A percentile compares a stretch with the other conserved stretches of the same genome.
These are phyloP conservation scores for Chamaedrilus cognettii DNA, from an alignment of 2,888 invertebrate species.

Conservation along the genomic window DNA sequence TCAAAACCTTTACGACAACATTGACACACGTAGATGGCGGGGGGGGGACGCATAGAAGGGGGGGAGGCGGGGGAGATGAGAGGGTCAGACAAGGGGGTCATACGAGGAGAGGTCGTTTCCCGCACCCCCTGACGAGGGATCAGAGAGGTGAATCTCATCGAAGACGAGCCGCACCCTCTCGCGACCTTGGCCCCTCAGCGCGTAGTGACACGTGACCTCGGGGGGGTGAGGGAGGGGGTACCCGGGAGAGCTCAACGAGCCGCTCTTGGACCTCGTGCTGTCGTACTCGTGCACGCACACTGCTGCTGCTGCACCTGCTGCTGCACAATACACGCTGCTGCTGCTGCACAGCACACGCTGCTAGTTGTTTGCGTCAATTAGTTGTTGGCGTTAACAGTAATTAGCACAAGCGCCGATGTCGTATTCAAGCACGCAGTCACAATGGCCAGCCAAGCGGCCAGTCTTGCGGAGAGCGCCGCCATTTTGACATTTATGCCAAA, in stretches of 20 bases:
- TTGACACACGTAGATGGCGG: too few relatives aligned
- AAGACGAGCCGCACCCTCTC: constrained; percentile 81
- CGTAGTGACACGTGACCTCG: constrained; percentile 77
- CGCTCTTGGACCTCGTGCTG: constrained; percentile 55
- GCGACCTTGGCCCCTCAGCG: constrained; percentile 74
- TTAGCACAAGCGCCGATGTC: too few relatives aligned
- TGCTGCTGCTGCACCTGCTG: constrained; percentile 46
- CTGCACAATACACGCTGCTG: too few relatives aligned
- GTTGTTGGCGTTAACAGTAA: too few relatives aligned
- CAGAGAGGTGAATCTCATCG: constrained; percentile 48
- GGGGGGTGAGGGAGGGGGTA: constrained; percentile 76
- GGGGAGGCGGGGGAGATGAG: not conserved
- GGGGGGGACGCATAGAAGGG: too few relatives aligned
- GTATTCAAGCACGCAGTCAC: too few relatives aligned
- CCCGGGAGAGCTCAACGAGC: constrained; percentile 81
- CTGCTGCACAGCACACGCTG: too few relatives aligned
- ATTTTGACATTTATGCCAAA: too few relatives aligned
- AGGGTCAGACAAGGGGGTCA: not conserved
- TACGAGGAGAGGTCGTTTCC: not conserved
- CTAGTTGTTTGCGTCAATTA: too few relatives aligned
- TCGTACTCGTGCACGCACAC: constrained; percentile 44
- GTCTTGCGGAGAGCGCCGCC: too few relatives aligned
- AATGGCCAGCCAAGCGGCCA: too few relatives aligned
- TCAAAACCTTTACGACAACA: too few relatives aligned
- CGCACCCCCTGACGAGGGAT: not conserved